Percentiles rank a stretch among this genome's conserved stretches.
phyloP scores from a whole-genome alignment of 2,113 vertebrate genomes.

The Poeciliopsis retropinna region DNA sequence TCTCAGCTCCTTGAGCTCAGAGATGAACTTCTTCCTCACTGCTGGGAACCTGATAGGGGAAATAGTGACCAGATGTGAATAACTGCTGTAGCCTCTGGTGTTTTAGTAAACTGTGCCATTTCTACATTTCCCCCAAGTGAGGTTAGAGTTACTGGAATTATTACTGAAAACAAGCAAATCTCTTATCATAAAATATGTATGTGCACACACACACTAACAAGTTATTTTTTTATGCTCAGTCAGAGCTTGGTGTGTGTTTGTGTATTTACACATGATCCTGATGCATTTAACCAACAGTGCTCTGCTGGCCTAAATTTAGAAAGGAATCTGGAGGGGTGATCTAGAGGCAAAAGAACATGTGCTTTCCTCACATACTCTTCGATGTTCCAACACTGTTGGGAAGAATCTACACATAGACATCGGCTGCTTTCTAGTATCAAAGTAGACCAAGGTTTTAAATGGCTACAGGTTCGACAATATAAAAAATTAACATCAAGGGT shows the following conservation, averaged over 20 bases:
- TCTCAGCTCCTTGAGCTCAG: slow-evolving; percentile 93
- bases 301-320: slow-evolving; percentile 78
- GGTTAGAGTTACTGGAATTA: not conserved
- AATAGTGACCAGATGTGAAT: slow-evolving; percentile 21
- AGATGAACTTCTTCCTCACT: slow-evolving; percentile 98
- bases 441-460: slow-evolving; percentile 20
- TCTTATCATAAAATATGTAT: slow-evolving; percentile 3
- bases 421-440: not conserved
- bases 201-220: not conserved
- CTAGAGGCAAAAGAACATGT: slow-evolving; percentile 42
- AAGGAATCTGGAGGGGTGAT: slow-evolving; percentile 78
- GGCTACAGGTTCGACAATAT: not conserved
- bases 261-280: slow-evolving; percentile 35
- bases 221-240: slow-evolving; percentile 17
- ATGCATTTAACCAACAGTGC: slow-evolving; percentile 56
- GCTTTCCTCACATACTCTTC: slow-evolving; percentile 18
- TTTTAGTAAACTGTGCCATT: slow-evolving; percentile 18
- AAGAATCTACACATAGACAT: not conserved
- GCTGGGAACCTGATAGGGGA: slow-evolving; percentile 87
- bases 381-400: slow-evolving; percentile 21
- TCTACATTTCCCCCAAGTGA: not conserved
- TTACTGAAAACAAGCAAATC: not conserved
- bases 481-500: too few relatives aligned
- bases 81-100: not conserved
- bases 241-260: slow-evolving; percentile 18